Conservation (phyloP, 2,797 vertebrate species). For the Sebastes iracundus region DNA sequence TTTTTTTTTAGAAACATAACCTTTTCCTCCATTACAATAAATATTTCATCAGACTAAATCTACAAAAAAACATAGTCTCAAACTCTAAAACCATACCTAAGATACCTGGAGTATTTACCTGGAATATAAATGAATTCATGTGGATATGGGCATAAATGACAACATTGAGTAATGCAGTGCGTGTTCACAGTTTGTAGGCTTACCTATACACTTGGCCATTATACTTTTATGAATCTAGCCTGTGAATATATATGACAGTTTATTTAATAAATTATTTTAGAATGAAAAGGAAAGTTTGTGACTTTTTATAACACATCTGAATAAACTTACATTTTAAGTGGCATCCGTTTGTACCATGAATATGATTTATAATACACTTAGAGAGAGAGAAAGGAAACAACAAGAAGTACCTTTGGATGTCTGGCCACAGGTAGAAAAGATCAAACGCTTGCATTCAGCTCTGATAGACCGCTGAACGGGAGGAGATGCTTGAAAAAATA, state of each 20-base stretch:
- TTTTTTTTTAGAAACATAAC: slow-evolving; percentile 54
- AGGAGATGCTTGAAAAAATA: slow-evolving; percentile 66
- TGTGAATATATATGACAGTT: slow-evolving; percentile 32
- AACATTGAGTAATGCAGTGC: slow-evolving; percentile 53
- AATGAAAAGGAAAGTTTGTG: slow-evolving; percentile 18
- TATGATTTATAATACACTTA: slow-evolving; percentile 49
- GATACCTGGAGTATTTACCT: slow-evolving; percentile 64
- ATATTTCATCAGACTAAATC: slow-evolving; percentile 72
- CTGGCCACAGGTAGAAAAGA: slow-evolving; percentile 62
- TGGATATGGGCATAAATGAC: slow-evolving; percentile 36
- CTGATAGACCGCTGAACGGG: slow-evolving; percentile 44
- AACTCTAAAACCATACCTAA: slow-evolving; percentile 67
- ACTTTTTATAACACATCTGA: slow-evolving; percentile 26
- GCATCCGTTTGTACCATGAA: slow-evolving; percentile 39
- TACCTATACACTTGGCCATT: slow-evolving; percentile 41
- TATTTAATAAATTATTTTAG: slow-evolving; percentile 24
- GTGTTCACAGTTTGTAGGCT: slow-evolving; percentile 62
- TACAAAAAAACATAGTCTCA: slow-evolving; percentile 74
- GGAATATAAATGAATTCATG: slow-evolving; percentile 63
- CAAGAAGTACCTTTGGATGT: slow-evolving; percentile 51
- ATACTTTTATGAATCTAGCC: slow-evolving; percentile 12
- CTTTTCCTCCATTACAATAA: slow-evolving; percentile 64
- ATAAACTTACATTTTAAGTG: slow-evolving; percentile 43
- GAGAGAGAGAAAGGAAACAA: slow-evolving; percentile 30
- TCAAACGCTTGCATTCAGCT: slow-evolving; percentile 36